Evolutionary conservation across 2,113 vertebrate species (phyloP).

Genomic region (crab-eating macaque (Macaca fascicularis)): DNA sequence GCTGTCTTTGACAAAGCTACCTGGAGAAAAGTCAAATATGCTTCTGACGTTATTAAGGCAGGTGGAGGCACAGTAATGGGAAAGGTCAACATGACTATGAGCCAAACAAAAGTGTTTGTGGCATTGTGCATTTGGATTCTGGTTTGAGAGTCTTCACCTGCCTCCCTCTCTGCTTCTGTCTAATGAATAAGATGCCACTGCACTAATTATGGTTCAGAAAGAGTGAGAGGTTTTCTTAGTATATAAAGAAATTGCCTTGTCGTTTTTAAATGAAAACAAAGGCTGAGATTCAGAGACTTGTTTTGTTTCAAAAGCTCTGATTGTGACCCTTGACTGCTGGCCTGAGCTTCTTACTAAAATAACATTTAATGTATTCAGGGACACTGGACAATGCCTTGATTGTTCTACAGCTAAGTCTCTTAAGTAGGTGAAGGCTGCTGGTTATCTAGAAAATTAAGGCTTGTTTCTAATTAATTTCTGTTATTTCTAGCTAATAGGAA

Average conservation of each 20-base stretch:
- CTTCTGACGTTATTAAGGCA: background rate
- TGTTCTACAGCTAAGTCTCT: background rate
- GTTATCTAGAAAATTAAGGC: constrained; percentile 11
- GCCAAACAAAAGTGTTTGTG: background rate
- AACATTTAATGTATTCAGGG: background rate
- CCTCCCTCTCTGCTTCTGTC: background rate
- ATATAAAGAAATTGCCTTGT: background rate
- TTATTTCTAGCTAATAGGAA: constrained; percentile 75
- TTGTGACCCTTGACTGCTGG: background rate
- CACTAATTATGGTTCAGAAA: background rate
- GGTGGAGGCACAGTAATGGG: background rate
- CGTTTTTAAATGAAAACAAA: constrained; percentile 19
- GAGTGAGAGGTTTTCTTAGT: background rate
- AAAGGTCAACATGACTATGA: background rate
- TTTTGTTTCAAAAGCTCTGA: constrained; percentile 8
- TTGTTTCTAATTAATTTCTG: constrained; percentile 30
- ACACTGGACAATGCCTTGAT: background rate
- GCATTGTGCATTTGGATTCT: background rate
- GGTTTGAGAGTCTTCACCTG: background rate
- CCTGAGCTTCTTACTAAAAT: background rate
- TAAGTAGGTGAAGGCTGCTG: background rate
- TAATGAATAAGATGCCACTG: constrained; percentile 20
- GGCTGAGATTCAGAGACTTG: background rate
- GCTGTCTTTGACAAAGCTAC: background rate
- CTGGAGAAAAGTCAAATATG: background rate